Evolutionary conservation across 2,113 vertebrate species (phyloP), one percentile per base, ranked within the genome.

Genomic region (Amphiprion ocellaris): DNA sequence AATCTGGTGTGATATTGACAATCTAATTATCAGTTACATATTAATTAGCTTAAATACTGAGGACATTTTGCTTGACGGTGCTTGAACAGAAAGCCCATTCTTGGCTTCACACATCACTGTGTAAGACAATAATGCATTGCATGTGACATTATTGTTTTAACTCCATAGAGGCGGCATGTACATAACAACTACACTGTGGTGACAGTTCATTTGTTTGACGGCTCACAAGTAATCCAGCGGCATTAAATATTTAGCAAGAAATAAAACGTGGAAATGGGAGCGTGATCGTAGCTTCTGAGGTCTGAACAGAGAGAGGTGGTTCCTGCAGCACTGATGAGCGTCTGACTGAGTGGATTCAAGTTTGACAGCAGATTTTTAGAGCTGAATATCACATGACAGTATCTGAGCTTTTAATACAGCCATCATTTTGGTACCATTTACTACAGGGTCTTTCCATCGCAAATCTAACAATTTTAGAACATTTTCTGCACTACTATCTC

Each of bases 11-110:
- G 88, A 86, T 84, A 78, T 71, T 73, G 81, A 82, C 86, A 82
- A 88, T 90, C 80, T 79, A 47, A 75, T 89, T 80, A 87, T 87
- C 86, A 83, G 79, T 90, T 90, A 87, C 84, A 89, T 82, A 73
- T 83, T 72, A 81, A 82, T 79, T 82, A 76, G 76, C 84, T 84
- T 79, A 89, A 81, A 87, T 84, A 89, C 79, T 81, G 85, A 84
- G 79, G 78, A 89, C 81, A 49, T 82, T 88, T 89, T 87, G 81
- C 75, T 80, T 17, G 49, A 84, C 71, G 41, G 84, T 79, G 88
- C 82, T 82, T 79, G 60, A 89, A 87, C 84, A 87, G 73, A 76
- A 84, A 82, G 73, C 74, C 82, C 68, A 58, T 62, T 64, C 82
- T 73, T 14, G 71, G 84, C 74, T 81, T 69, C 72, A 69, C 80